Conservation (phyloP, 2,888 invertebrate species). For the Cephus rjabovi region DNA sequence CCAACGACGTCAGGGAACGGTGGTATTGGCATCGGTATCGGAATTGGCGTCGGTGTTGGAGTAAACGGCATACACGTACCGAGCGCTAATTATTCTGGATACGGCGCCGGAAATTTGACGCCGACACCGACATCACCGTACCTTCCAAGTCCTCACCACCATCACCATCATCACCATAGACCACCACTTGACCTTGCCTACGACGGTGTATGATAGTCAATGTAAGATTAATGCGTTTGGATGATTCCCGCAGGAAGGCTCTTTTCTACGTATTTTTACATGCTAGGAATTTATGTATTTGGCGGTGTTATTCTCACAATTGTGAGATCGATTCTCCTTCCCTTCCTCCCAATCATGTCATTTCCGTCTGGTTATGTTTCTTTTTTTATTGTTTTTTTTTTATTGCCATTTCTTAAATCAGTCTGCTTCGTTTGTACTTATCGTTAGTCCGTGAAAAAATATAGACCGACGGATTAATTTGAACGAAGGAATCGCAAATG, state of each 20-base stretch:
- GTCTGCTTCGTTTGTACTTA: not conserved
- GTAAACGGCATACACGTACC: slow-evolving; percentile 73
- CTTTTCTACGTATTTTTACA: slow-evolving; percentile 63
- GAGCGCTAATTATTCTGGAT: slow-evolving; percentile 75
- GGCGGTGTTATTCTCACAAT: not conserved
- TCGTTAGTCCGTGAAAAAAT: not conserved
- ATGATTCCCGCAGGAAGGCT: slow-evolving; percentile 36
- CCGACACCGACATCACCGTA: slow-evolving; percentile 57
- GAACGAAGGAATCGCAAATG: not conserved
- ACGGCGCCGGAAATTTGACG: slow-evolving; percentile 47
- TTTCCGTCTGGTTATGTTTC: not conserved
- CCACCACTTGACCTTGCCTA: slow-evolving; percentile 63
- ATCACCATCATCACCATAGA: slow-evolving; percentile 47
- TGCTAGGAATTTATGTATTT: slow-evolving; percentile 16
- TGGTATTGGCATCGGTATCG: not conserved
- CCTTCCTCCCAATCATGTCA: not conserved
- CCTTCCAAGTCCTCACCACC: slow-evolving; percentile 44
- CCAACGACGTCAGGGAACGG: not conserved
- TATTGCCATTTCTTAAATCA: not conserved
- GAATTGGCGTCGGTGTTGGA: not conserved
- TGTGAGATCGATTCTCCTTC: not conserved
- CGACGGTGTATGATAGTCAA: slow-evolving; percentile 65
- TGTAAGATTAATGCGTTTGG: slow-evolving; percentile 34
- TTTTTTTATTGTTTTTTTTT: no score
- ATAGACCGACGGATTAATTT: not conserved